phyloP scores from a whole-genome alignment of 2,113 vertebrate species.

The Hemiprocne comata region DNA sequence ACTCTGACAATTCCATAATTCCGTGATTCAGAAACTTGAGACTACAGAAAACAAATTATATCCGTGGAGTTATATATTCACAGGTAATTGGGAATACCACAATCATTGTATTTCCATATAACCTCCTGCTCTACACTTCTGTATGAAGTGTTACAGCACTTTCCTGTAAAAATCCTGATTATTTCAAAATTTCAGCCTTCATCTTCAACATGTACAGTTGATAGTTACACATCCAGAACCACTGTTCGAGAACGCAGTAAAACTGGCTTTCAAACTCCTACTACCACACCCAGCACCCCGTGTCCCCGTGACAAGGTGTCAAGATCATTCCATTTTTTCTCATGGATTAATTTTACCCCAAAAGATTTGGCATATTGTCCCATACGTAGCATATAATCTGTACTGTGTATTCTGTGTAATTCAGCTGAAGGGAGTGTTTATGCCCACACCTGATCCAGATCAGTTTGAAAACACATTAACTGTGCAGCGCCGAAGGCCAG shows the following conservation, averaged over 20 bases:
- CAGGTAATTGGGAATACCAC: background rate
- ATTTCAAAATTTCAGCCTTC: background rate
- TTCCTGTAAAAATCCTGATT: background rate
- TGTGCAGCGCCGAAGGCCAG: background rate
- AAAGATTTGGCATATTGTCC: background rate
- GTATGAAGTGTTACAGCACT: background rate
- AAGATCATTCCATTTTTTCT: background rate
- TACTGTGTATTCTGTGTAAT: background rate
- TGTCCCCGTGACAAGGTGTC: background rate
- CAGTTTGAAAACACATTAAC: background rate
- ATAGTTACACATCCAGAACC: background rate
- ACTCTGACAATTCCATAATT: too few relatives aligned
- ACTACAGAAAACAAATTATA: background rate
- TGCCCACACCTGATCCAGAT: background rate
- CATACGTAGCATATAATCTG: background rate
- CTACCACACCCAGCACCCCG: background rate
- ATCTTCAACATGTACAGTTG: background rate
- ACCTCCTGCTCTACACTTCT: background rate
- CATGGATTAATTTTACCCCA: background rate
- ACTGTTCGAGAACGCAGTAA: background rate
- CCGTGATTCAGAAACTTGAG: background rate
- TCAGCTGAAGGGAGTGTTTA: background rate
- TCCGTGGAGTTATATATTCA: background rate
- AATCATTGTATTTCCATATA: background rate
- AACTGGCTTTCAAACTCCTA: background rate